Percentiles rank a stretch among this genome's conserved stretches.
phyloP scores from a whole-genome alignment of 2,113 vertebrate genomes.

The Tetraodon nigroviridis region DNA sequence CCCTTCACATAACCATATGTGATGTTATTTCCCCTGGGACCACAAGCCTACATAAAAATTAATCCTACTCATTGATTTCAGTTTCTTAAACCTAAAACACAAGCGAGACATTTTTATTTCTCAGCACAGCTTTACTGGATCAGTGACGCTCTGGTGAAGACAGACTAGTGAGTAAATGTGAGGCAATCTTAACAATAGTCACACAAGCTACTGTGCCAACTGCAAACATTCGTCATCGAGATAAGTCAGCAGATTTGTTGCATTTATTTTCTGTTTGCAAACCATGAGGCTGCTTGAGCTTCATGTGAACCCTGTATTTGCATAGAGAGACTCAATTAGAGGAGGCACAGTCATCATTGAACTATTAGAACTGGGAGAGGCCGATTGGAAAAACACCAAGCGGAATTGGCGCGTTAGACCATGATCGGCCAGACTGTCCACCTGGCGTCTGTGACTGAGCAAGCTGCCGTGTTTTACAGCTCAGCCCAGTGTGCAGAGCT shows the following conservation, averaged over 20 bases:
- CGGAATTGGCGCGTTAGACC: conserved; percentile 22
- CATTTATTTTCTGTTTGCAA: not conserved
- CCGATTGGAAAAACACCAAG: conserved; percentile 27
- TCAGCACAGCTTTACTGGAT: too few species aligned
- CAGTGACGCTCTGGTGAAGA: too few species aligned
- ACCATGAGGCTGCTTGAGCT: conserved; percentile 33
- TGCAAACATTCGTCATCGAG: conserved; percentile 1
- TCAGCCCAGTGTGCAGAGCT: conserved; percentile 31
- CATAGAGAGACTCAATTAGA: conserved; percentile 24
- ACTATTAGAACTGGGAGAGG: not conserved
- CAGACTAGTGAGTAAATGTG: too few species aligned
- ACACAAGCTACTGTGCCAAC: not conserved
- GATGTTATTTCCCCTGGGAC: too few species aligned
- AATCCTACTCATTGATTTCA: too few species aligned
- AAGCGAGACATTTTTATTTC: too few species aligned
- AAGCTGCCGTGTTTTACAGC: conserved; percentile 26
- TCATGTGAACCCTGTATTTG: conserved; percentile 40
- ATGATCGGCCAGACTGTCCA: conserved; percentile 37
- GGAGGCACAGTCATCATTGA: conserved; percentile 13
- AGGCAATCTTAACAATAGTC: too few species aligned
- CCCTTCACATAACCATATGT: too few species aligned
- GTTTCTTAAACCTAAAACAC: too few species aligned
- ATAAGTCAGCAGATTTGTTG: conserved; percentile 14
- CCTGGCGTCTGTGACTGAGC: conserved; percentile 30
- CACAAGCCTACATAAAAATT: too few species aligned